Percentiles rank a stretch among this genome's conserved stretches.
Conservation (phyloP, 2,888 invertebrate species). For the Abscondita cerata region DNA sequence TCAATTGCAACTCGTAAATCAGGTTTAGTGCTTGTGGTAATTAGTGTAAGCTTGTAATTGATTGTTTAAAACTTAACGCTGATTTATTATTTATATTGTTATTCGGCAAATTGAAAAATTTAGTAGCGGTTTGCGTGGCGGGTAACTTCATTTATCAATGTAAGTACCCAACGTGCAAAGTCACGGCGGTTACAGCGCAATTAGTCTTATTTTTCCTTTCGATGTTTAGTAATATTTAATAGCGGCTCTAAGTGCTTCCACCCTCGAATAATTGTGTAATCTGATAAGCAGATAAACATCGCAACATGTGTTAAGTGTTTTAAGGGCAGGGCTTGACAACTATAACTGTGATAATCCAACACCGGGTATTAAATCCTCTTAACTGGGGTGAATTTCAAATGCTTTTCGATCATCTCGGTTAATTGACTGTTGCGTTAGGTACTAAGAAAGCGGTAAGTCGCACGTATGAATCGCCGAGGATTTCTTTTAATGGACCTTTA, state of each 20-base stretch:
- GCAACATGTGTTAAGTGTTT: constrained; percentile 53
- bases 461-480: constrained; percentile 15
- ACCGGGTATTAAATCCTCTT: constrained; percentile 34
- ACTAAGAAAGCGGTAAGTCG: constrained; percentile 9
- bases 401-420: constrained; percentile 36
- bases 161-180: constrained; percentile 47
- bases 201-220: constrained; percentile 34
- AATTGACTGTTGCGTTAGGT: constrained; percentile 11
- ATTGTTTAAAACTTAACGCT: constrained; percentile 53
- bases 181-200: constrained; percentile 46
- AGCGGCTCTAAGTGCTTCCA: constrained; percentile 18
- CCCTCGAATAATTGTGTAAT: constrained; percentile 34
- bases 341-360: constrained; percentile 40
- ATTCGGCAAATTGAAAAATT: constrained; percentile 24
- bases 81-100: constrained; percentile 48
- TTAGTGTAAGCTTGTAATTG: constrained; percentile 54
- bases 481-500: constrained; percentile 19
- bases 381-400: constrained; percentile 23
- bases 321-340: constrained; percentile 37
- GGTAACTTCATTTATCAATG: constrained; percentile 52
- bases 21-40: constrained; percentile 52
- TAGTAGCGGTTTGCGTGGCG: constrained; percentile 42
- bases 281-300: constrained; percentile 53
- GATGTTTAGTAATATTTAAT: background rate
- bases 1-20: constrained; percentile 53